Evolutionary conservation across 2,888 invertebrate species (phyloP).

Genomic region (Ochropleura plecta): DNA sequence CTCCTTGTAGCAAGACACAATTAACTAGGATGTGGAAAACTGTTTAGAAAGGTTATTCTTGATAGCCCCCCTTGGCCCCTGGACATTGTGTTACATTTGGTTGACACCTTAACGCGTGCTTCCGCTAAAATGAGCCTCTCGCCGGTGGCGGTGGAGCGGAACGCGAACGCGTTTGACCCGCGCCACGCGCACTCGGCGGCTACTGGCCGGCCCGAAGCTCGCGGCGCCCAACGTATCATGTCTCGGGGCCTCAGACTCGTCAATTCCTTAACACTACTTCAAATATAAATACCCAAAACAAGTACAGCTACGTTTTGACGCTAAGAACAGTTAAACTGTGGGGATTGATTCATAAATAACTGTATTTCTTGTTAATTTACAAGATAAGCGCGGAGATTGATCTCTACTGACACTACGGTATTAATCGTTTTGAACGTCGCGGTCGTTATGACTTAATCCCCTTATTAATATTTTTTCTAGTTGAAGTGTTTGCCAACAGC

Average conservation of each 20-base stretch:
- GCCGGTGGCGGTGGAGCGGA: slow-evolving; percentile 42
- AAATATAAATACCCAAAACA: not conserved
- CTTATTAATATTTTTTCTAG: slow-evolving; percentile 23
- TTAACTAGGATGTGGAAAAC: slow-evolving; percentile 1
- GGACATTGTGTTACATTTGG: slow-evolving; percentile 40
- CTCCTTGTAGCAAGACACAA: slow-evolving; percentile 9
- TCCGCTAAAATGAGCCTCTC: slow-evolving; percentile 54
- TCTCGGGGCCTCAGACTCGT: not conserved
- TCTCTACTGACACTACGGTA: slow-evolving; percentile 3
- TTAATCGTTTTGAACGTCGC: slow-evolving; percentile 33
- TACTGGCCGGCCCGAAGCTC: not conserved
- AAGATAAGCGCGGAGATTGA: slow-evolving; percentile 24
- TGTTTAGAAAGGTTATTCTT: slow-evolving; percentile 22
- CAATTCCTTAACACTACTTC: not conserved
- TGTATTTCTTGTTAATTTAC: slow-evolving; percentile 26
- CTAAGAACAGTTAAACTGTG: slow-evolving; percentile 3
- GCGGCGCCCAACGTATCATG: not conserved
- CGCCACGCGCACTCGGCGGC: slow-evolving; percentile 1
- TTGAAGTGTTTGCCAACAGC: slow-evolving; percentile 23
- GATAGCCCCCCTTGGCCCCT: slow-evolving; percentile 15
- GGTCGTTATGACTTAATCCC: slow-evolving; percentile 24
- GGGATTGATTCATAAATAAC: slow-evolving; percentile 34
- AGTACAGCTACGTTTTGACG: slow-evolving; percentile 6
- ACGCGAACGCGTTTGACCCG: slow-evolving; percentile 26
- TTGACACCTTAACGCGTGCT: slow-evolving; percentile 58